Evolutionary conservation across 1,140 invertebrate genomes (phyloP), one percentile per base, ranked within the genome.

Genomic region (Calephelis virginiensis): DNA sequence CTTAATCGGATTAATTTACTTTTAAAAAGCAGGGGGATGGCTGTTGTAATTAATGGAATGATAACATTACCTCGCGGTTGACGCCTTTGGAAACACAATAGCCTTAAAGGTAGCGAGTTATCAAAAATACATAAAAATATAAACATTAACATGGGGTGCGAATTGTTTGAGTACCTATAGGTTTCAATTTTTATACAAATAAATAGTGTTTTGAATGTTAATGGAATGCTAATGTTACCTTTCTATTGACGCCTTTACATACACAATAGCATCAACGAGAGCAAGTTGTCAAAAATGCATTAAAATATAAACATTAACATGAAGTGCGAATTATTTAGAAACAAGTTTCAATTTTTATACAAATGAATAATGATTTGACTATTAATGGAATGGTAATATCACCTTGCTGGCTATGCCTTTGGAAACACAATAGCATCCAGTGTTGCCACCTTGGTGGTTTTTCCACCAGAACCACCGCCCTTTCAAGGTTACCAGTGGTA

Each of bases 351-450:
- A 28, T 28, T 28, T 28, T 28, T 4, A 28, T 28, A 28, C 28
- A 28, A 28, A n/a, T n/a, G n/a, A n/a, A n/a, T n/a, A n/a, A n/a
- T n/a, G n/a, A n/a, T n/a, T n/a, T n/a, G n/a, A n/a, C n/a, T n/a
- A 90, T 90, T 90, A 90, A 90, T 90, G 84, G 77, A 90, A 90
- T 90, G 86, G 89, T 90, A 90, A 90, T 84, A 89, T 90, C 89
- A 89, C 85, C 83, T 87, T 70, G 80, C 64, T 81, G 85, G 84
- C 75, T 78, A 82, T 80, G 81, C 84, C 79, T 83, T 78, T 77
- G 68, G 69, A 74, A 76, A 80, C 64, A 78, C 73, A 81, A 78
- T 80, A 80, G n/a, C n/a, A n/a, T n/a, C n/a, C n/a, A n/a, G n/a
- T n/a, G n/a, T n/a, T n/a, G n/a, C n/a, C n/a, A n/a, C n/a, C n/a